Evolutionary conservation across 2,113 vertebrate species (phyloP), one percentile per base, ranked within the genome.

Genomic region (Cathartes aura): DNA sequence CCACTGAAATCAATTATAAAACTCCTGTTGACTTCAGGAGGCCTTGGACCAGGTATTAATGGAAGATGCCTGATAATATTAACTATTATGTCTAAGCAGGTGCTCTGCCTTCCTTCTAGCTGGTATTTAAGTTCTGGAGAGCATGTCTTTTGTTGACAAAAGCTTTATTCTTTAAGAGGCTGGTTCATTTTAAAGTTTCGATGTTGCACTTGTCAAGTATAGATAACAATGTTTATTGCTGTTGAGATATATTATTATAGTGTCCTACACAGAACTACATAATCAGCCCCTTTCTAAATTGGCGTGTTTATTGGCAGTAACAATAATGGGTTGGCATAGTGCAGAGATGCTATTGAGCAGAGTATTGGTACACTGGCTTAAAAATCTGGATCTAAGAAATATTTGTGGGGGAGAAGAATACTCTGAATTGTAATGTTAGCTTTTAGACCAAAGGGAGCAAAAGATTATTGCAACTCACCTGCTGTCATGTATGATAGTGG

Each of bases 151-250:
- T 86, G 59, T 73, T 85, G 82, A 67, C 47, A 71, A 85, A 93
- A 91, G 76, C 56, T 78, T 78, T 90, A 30, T 58, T 50, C 62
- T 52, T 58, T 56, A 84, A 89, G 76, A 67, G 43, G 5, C 12
- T 91, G 50, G 59, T 86, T 93, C 34, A 80, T 95, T 97, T 93
- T 84, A 43, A 70, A 96, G 82, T 92, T 90, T 89, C 73, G 68
- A 82, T 50, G 53, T 72, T 70, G 24, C 30, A 20, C 48, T 93
- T 67, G 55, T 91, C 60, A 82, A 82, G 53, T 52, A 36, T 2
- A 53, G 66, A 91, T 97, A 96, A 87, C 50, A 76, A 56, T 89
- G 62, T 86, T 95, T 93, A 78, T 76, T 83, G 75, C 47, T 90
- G 52, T 74, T 56, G 78, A 93, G 56, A 36, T 74, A 32, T 94